Evolutionary conservation across 1,140 invertebrate species (phyloP), one percentile per base, ranked within the genome.

Genomic region (Bicyclus anynana): DNA sequence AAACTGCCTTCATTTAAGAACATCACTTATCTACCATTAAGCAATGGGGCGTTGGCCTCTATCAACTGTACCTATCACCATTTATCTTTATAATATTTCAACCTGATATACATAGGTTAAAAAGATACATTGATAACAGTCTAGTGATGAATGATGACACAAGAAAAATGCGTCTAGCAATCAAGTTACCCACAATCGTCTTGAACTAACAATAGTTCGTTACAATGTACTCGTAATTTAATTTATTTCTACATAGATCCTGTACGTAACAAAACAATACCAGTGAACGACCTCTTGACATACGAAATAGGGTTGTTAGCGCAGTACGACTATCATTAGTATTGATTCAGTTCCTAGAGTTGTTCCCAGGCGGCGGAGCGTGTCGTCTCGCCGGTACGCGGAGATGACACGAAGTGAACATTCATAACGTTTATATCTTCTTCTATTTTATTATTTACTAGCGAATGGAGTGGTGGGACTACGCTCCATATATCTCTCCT

Each of bases 331-430:
- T 63, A 64, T 59, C 63, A 56, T 71, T 67, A 66, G 66, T 72
- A 76, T 76, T 74, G 71, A 72, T 72, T 67, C 42, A 70, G 63
- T 72, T 74, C 57, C 59, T 69, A 73, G 67, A 67, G 80, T 85
- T 82, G 81, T 85, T 83, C 80, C 77, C 79, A 82, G 69, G 75
- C 77, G 62, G 46, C 78, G 68, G 73, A 77, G 70, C 78, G 74
- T 82, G 55, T 60, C 77, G 77, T 72, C 73, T 77, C 74, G 71
- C 66, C 69, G 51, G 48, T 42, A 57, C 51, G 59, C 67, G 62
- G 62, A 57, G 49, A 50, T 37, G 52, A 53, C 47, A 51, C 14
- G 35, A 55, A 59, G 48, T 55, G 40, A 44, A 44, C 40, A 44
- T 16, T 9, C n/a, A 20, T 20, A 42, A 38, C 10, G 10, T 29